Base-by-base conservation (phyloP, 2,888 invertebrate species). In the Epiblema foenella region DNA sequence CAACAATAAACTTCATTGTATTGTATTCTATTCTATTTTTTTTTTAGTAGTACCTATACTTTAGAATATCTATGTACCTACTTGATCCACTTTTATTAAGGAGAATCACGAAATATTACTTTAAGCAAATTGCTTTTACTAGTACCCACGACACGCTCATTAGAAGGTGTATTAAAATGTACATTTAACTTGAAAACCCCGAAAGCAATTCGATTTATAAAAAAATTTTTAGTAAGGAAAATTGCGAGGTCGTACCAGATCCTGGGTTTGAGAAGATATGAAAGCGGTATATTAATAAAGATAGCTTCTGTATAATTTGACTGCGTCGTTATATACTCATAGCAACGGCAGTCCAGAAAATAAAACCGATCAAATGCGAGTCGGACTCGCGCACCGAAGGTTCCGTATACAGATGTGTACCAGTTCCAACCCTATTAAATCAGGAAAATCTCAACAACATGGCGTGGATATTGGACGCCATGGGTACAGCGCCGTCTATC, bases 91-190 rank as follows among this genome's bases (percentile, higher is more conserved):
- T 49, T 33, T 62, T 49, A 8, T 18, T n/a, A 60, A 60, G 46
- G 10, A 49, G 62, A 33, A 33, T 33, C 17, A 29, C 42, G 29
- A 12, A 18, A 51, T 17, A 62, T 49, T 51, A 29, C 49, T 46
- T 49, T n/a, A 29, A 29, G 24, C 39, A 29, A 51, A 62, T 62
- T 62, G 49, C 29, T 62, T 49, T 62, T 24, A 17, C 49, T 62
- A 49, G 49, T n/a, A n/a, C n/a, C n/a, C 11, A 17, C 49, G 49
- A 62, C 49, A 12, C 12, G 33, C 18, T 62, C 29, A 60, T 60
- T 60, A 46, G n/a, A n/a, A n/a, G n/a, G n/a, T n/a, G 60, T 60
- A 49, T 49, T 62, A 33, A 62, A 33, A 46, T 24, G 62, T 59
- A n/a, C 51, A 24, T 51, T 66, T 52, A 51, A 51, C 51, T 24